Evolutionary conservation across 2,113 vertebrate genomes (phyloP), one percentile per base, ranked within the genome.

Genomic region (Aythya baeri): DNA sequence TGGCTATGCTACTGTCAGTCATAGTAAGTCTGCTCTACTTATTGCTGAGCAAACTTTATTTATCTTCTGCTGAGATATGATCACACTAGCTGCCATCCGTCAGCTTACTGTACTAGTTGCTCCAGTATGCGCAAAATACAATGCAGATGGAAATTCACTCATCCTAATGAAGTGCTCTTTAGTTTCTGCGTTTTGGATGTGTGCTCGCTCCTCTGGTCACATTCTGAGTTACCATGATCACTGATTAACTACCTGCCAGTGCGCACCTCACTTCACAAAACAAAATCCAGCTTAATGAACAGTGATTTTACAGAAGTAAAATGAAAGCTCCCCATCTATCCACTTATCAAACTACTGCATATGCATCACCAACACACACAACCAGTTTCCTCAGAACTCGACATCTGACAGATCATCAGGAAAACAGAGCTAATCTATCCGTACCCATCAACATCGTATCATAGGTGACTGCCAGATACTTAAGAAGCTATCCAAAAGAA

Each of bases 351-450:
- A 89, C 95, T 96, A 11, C 94, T 95, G 93, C 90, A 96, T 93
- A 95, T 96, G 94, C 94, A 96, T 94, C 83, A 93, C 79, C 89
- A 85, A 89, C 88, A 95, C 81, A 81, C 91, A 77, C 76, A 91
- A 95, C 93, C 87, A 36, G 72, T 82, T 87, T 91, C 91, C 86
- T 97, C 96, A 92, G 95, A 95, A 96, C 95, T 88, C 87, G 59
- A 91, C 95, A 94, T 97, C 94, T 96, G 96, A 96, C 91, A 91
- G 95, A 95, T 91, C 94, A 91, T 94, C 91, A 72, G 95, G 95
- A 94, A 95, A 96, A 86, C 95, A 95, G 89, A 95, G 89, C 95
- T 97, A 94, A 96, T 95, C 96, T 97, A 92, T 71, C 94, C 50
- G 4, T 90, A 93, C 83, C 94, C 94, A 96, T 93, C 95, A 94